These are phyloP conservation scores for Clitarchus hookeri DNA, from an alignment of 2,888 invertebrate species.

Conservation along the genomic window DNA sequence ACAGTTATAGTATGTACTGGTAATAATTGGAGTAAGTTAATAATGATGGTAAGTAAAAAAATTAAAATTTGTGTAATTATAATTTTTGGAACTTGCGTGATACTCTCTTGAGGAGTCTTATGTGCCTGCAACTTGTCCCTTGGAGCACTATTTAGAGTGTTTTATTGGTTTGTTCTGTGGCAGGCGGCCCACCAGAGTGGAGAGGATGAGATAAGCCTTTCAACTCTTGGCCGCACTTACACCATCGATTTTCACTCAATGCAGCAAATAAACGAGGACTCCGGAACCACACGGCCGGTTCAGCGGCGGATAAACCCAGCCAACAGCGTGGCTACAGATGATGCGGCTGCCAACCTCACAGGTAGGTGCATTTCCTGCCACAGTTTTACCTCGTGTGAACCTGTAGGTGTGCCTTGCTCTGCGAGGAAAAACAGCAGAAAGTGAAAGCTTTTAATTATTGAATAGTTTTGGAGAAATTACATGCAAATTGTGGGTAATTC, in stretches of 20 bases:
- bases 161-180: slow-evolving; percentile 16
- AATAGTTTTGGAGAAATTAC: too few species aligned
- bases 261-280: slow-evolving; percentile 98
- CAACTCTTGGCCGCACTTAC: slow-evolving; percentile 90
- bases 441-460: too few species aligned
- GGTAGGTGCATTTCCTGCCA: slow-evolving; percentile 11
- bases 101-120: too few species aligned
- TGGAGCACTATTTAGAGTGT: background rate
- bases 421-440: too few species aligned
- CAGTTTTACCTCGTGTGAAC: too few species aligned
- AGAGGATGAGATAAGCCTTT: slow-evolving; percentile 93
- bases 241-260: slow-evolving; percentile 95
- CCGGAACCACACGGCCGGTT: slow-evolving; percentile 90
- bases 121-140: background rate
- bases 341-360: slow-evolving; percentile 11
- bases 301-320: slow-evolving; percentile 77
- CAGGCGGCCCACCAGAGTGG: slow-evolving; percentile 87
- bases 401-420: too few species aligned
- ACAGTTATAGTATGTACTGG: too few species aligned
- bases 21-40: too few species aligned
- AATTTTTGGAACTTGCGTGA: too few species aligned
- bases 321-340: slow-evolving; percentile 51
- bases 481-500: too few species aligned
- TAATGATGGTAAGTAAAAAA: too few species aligned
- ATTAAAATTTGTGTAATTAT: too few species aligned